Evolutionary conservation across 2,113 vertebrate species (phyloP).

Genomic region (Neolamprologus kungweensis): DNA sequence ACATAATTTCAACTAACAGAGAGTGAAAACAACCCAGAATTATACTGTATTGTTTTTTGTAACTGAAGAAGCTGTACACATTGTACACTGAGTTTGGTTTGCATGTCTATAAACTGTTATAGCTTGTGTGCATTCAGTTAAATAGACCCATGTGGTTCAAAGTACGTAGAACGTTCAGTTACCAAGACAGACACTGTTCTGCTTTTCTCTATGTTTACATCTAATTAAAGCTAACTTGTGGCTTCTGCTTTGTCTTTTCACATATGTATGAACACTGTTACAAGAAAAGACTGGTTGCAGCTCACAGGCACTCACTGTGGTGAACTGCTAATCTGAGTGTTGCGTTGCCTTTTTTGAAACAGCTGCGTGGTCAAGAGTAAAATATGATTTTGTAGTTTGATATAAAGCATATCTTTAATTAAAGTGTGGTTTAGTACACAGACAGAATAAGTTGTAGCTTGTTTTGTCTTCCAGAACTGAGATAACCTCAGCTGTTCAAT

Average conservation of each 20-base stretch:
- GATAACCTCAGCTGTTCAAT: not conserved
- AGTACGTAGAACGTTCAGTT: rapidly evolving
- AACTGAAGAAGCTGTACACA: rapidly evolving
- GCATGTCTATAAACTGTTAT: not conserved
- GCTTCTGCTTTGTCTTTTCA: not conserved
- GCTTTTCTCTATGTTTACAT: not conserved
- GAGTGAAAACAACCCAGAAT: not conserved
- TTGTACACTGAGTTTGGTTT: not conserved
- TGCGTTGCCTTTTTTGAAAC: rapidly evolving
- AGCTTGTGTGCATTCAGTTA: not conserved
- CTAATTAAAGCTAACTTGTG: not conserved
- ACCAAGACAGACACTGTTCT: not conserved
- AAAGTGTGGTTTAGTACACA: not conserved
- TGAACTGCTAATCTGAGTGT: not conserved
- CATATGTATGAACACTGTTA: not conserved
- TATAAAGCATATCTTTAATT: not conserved
- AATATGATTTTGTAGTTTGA: not conserved
- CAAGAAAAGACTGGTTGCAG: not conserved
- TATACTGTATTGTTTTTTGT: not conserved
- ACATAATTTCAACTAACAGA: not conserved
- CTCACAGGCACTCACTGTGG: not conserved
- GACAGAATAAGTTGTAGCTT: not conserved
- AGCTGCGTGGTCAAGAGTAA: not conserved
- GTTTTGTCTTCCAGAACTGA: not conserved
- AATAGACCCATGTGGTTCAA: not conserved